phyloP scores from a whole-genome alignment of 2,797 vertebrate species.

The Graptemys geographica region DNA sequence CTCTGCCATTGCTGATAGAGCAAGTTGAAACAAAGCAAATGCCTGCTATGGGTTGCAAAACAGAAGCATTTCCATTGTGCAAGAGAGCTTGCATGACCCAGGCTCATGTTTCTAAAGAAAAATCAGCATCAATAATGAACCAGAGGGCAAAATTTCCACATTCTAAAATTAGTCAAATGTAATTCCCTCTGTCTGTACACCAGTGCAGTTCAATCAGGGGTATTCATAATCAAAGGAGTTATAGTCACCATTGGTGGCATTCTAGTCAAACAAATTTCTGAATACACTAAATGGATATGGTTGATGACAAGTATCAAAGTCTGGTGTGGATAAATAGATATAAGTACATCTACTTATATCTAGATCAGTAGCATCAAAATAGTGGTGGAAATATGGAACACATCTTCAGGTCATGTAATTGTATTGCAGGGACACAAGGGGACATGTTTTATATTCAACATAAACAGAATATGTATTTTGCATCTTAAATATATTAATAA shows the following conservation, averaged over 20 bases:
- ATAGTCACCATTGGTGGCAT: neutral
- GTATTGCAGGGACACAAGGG: slow-evolving; percentile 56
- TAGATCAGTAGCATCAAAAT: slow-evolving; percentile 11
- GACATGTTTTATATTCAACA: slow-evolving; percentile 73
- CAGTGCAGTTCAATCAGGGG: slow-evolving; percentile 35
- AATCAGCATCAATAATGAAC: slow-evolving; percentile 23
- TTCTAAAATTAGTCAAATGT: slow-evolving; percentile 55
- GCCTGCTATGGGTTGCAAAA: neutral
- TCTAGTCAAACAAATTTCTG: slow-evolving; percentile 38
- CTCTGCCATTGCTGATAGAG: neutral
- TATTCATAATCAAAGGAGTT: slow-evolving; percentile 37
- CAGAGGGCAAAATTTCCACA: slow-evolving; percentile 49
- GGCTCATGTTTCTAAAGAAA: slow-evolving; percentile 17
- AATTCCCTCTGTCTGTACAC: slow-evolving; percentile 51
- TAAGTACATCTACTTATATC: slow-evolving; percentile 40
- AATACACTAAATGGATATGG: slow-evolving; percentile 33
- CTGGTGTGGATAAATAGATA: slow-evolving; percentile 26
- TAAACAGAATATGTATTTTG: slow-evolving; percentile 78
- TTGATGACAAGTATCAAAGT: slow-evolving; percentile 38
- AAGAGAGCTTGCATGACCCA: slow-evolving; percentile 8
- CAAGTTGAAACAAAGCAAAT: neutral
- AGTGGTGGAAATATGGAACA: slow-evolving; percentile 39
- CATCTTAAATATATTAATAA: slow-evolving; percentile 77
- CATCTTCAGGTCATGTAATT: slow-evolving; percentile 52
- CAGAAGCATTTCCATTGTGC: neutral